Evolutionary conservation across 64 coral and sea anemone species (phyloP).

Genomic region (Actinia equina): DNA sequence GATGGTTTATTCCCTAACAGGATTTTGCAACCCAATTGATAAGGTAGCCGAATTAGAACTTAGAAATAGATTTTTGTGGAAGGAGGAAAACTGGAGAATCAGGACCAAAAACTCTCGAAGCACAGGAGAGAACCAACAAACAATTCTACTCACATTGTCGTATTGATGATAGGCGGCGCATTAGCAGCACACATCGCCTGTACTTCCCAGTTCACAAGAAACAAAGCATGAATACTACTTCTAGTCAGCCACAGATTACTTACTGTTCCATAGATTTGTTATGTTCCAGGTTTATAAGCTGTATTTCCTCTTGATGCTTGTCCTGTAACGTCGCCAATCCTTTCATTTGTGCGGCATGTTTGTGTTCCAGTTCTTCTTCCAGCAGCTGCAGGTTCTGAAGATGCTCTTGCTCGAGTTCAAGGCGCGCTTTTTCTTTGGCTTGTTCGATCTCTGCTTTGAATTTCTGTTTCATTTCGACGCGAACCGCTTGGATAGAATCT

Average conservation of each 20-base stretch:
- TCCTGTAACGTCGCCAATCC: conserved; percentile 69
- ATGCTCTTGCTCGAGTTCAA: conserved; percentile 92
- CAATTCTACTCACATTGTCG: too few species aligned
- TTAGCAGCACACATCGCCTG: too few species aligned
- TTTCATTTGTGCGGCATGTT: conserved; percentile 74
- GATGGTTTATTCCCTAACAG: too few species aligned
- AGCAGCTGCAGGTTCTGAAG: conserved; percentile 86
- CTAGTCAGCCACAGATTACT: neutral
- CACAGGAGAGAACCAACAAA: too few species aligned
- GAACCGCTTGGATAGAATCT: conserved; percentile 47
- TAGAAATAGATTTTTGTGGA: too few species aligned
- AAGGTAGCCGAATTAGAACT: too few species aligned
- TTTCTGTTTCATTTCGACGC: conserved; percentile 56
- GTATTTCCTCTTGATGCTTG: conserved; percentile 72
- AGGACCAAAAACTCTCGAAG: too few species aligned
- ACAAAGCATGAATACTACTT: too few species aligned
- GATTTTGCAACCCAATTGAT: too few species aligned
- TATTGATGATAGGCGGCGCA: too few species aligned
- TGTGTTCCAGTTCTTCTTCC: conserved; percentile 63
- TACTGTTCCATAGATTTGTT: conserved; percentile 25
- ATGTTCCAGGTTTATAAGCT: conserved; percentile 40
- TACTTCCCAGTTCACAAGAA: too few species aligned
- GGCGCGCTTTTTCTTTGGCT: conserved; percentile 85
- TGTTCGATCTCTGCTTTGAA: conserved; percentile 80
- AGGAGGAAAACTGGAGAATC: too few species aligned